A percentile compares a stretch with the other conserved stretches of the same genome.
Conservation (phyloP, 2,113 vertebrate species). For the Anas platyrhynchos region DNA sequence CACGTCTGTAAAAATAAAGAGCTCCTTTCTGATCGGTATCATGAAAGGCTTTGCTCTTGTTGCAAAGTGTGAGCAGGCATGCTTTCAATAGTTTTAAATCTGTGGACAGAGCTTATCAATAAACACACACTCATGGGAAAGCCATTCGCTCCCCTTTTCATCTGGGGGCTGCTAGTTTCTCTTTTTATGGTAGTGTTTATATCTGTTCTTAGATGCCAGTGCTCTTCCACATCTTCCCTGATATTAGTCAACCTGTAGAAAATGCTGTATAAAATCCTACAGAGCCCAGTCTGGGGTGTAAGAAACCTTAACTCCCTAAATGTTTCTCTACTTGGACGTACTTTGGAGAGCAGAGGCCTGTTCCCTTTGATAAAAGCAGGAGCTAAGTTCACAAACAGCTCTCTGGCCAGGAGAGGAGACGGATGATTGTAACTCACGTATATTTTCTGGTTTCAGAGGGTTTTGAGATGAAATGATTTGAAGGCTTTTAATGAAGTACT, state of each 20-base stretch:
- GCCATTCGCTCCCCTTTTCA: conserved; percentile 6
- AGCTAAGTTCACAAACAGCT: neutral
- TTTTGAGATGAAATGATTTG: conserved; percentile 27
- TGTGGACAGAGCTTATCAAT: conserved; percentile 41
- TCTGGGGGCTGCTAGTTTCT: conserved; percentile 14
- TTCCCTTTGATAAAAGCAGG: neutral
- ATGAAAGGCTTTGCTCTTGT: neutral
- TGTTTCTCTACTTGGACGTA: neutral
- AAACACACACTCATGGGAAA: conserved; percentile 9
- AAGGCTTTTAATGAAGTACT: conserved; percentile 44
- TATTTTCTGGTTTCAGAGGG: neutral
- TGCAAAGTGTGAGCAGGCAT: neutral
- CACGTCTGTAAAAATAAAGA: neutral
- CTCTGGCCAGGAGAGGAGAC: neutral
- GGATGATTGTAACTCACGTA: neutral
- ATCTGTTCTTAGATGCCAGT: neutral
- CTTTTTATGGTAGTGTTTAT: conserved; percentile 60
- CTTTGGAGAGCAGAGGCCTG: neutral
- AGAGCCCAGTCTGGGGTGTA: neutral
- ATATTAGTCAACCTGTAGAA: conserved; percentile 25
- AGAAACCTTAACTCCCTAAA: neutral
- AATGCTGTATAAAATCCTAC: neutral
- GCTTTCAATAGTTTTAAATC: conserved; percentile 38
- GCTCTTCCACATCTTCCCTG: conserved; percentile 16
- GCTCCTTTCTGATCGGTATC: neutral